These are phyloP conservation scores for Luidia sarsii DNA, from an alignment of 53 echinoderm and acorn worm genomes.

Conservation along the genomic window DNA sequence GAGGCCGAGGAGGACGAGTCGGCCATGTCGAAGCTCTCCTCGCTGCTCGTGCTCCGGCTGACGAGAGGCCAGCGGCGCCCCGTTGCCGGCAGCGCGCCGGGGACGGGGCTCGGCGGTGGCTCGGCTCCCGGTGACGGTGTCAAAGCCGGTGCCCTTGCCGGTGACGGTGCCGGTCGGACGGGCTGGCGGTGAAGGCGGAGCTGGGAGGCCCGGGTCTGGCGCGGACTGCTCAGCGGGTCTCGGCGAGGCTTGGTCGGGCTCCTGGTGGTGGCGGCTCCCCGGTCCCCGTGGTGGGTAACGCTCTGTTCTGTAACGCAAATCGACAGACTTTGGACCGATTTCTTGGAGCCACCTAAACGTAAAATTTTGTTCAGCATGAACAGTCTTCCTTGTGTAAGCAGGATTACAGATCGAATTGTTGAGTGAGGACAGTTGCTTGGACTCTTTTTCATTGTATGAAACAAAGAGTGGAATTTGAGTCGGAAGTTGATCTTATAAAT, in stretches of 20 bases:
- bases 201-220: not conserved
- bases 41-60: constrained; percentile 18
- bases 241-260: not conserved
- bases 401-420: no score
- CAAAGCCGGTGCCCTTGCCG: not conserved
- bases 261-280: not conserved
- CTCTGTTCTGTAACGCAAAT: no score
- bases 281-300: no score
- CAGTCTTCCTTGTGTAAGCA: no score
- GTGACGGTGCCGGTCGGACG: not conserved
- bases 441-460: no score
- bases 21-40: not conserved
- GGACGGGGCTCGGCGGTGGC: no score
- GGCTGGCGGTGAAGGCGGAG: not conserved
- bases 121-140: not conserved
- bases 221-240: not conserved
- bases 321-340: no score
- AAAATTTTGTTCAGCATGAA: no score
- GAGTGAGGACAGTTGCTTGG: no score
- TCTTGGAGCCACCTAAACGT: no score
- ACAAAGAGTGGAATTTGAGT: no score
- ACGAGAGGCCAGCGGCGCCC: not conserved
- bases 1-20: not conserved
- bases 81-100: not conserved
- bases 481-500: no score